Percentiles rank a stretch among this genome's conserved stretches.
Evolutionary conservation across 23 tunicate genomes (phyloP).

Genomic region (Ascidia mentula): DNA sequence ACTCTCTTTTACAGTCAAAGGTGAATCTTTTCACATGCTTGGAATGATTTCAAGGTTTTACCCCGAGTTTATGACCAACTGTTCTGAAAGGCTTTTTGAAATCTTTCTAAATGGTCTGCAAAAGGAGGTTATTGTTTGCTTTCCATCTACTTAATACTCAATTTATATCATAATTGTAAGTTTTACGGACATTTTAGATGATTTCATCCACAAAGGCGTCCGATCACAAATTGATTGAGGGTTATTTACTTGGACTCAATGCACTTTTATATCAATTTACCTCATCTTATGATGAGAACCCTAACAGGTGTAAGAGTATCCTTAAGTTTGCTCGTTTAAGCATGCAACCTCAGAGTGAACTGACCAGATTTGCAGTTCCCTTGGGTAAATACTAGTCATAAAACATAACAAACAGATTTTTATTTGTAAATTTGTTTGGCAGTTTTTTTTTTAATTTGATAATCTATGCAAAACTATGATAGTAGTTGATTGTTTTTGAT

Average conservation of each 20-base stretch:
- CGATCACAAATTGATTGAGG: neutral
- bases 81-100: neutral
- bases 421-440: too few species aligned
- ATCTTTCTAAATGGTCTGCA: neutral
- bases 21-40: neutral
- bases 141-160: neutral
- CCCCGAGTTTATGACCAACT: conserved; percentile 1
- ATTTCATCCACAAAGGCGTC: neutral
- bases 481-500: too few species aligned
- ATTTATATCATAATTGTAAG: neutral
- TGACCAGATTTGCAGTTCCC: neutral
- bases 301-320: neutral
- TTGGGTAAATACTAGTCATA: neutral
- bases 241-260: neutral
- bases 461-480: too few species aligned
- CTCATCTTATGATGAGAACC: neutral
- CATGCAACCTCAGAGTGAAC: neutral
- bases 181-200: neutral
- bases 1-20: neutral
- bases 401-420: too few species aligned
- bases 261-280: neutral
- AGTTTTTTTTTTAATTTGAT: too few species aligned
- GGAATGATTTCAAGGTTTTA: neutral
- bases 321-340: neutral
- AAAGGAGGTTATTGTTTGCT: neutral